Conservation (phyloP, 2,113 vertebrate species). For the Takifugu bimaculatus region DNA sequence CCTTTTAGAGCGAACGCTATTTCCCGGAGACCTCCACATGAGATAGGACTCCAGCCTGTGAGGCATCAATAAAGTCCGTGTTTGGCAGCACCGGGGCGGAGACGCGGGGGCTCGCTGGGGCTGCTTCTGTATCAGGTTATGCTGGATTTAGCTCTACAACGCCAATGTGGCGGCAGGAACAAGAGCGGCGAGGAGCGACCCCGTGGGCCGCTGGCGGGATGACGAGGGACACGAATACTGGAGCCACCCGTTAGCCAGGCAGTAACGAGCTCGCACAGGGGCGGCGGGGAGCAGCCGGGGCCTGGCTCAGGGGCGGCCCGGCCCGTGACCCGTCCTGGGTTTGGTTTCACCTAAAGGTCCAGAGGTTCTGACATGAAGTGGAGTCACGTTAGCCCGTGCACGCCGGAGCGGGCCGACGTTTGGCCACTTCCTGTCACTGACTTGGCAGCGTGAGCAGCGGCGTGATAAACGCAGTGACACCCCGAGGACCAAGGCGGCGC, state of each 20-base stretch:
- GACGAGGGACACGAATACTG: neutral
- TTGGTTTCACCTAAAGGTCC: too few relatives aligned
- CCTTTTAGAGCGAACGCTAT: too few relatives aligned
- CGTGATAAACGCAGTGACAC: conserved; percentile 23
- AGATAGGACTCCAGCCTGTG: neutral
- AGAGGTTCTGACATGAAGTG: too few relatives aligned
- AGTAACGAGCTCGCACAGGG: too few relatives aligned
- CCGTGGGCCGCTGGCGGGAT: neutral
- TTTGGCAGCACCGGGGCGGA: neutral
- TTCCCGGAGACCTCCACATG: too few relatives aligned
- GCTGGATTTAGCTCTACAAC: conserved; percentile 42
- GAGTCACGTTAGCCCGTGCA: too few relatives aligned
- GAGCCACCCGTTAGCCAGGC: too few relatives aligned
- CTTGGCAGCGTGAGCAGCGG: conserved; percentile 9
- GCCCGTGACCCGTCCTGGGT: too few relatives aligned
- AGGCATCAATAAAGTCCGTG: neutral
- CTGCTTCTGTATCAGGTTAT: conserved; percentile 43
- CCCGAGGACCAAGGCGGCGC: neutral
- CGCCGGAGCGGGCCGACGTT: neutral
- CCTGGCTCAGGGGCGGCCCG: too few relatives aligned
- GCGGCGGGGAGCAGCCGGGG: too few relatives aligned
- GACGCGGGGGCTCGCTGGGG: neutral
- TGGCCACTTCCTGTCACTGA: conserved; percentile 19
- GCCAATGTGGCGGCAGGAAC: conserved; percentile 48
- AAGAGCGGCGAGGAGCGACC: conserved; percentile 28